Conservation (phyloP, 2,113 vertebrate species). For the Edolisoma coerulescens region DNA sequence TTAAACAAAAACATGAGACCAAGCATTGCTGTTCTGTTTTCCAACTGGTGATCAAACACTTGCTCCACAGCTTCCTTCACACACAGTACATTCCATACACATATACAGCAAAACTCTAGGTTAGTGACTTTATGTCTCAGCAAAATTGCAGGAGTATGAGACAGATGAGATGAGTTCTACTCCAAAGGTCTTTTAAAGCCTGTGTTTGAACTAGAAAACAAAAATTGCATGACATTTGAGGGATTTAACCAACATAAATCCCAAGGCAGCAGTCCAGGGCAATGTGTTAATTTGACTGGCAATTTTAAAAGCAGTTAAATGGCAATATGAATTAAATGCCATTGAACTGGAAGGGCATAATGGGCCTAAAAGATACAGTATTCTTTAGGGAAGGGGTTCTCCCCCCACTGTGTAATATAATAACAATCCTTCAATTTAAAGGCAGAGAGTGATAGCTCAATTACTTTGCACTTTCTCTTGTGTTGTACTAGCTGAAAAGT, state of each 20-base stretch:
- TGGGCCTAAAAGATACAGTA: not conserved
- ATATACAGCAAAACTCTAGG: not conserved
- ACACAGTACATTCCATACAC: not conserved
- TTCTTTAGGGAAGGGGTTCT: not conserved
- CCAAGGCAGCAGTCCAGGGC: not conserved
- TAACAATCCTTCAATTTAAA: not conserved
- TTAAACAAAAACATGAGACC: not conserved
- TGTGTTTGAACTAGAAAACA: constrained; percentile 16
- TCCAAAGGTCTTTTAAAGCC: not conserved
- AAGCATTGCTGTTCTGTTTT: not conserved
- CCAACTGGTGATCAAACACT: not conserved
- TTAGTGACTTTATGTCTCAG: not conserved
- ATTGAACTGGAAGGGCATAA: not conserved
- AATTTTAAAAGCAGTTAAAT: constrained; percentile 50
- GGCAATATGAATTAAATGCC: constrained; percentile 14
- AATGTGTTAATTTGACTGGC: constrained; percentile 4
- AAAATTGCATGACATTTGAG: constrained; percentile 32
- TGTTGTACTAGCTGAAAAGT: not conserved
- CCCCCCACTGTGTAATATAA: not conserved
- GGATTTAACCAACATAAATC: constrained; percentile 24
- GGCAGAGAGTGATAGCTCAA: not conserved
- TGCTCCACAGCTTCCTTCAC: not conserved
- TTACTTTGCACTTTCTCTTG: not conserved
- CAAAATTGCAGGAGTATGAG: not conserved
- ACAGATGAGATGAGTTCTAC: not conserved